A percentile compares a stretch with the other conserved stretches of the same genome.
These are phyloP conservation scores for Bergia puertoricense DNA, from an alignment of 92 coral and sea anemone genomes.

Conservation along the genomic window DNA sequence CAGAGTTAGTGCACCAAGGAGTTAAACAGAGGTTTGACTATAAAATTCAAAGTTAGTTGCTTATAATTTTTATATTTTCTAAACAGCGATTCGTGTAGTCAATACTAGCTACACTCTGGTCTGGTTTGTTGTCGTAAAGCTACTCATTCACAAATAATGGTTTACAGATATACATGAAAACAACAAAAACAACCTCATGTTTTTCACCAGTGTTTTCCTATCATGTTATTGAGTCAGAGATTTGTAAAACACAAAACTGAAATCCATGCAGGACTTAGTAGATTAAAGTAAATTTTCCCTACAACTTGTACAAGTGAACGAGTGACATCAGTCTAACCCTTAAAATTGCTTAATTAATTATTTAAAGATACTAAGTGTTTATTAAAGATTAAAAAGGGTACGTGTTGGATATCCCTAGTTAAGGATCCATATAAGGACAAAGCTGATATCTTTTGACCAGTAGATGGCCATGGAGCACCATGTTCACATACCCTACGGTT, in stretches of 20 bases:
- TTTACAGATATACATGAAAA: not conserved
- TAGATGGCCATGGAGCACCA: too few species aligned
- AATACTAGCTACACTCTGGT: not conserved
- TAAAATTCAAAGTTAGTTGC: not conserved
- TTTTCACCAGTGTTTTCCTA: not conserved
- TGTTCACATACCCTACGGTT: too few species aligned
- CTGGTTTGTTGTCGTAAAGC: not conserved
- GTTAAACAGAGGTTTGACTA: not conserved
- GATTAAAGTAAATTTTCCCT: too few species aligned
- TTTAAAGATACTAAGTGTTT: not conserved
- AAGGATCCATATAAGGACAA: too few species aligned
- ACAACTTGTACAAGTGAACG: not conserved
- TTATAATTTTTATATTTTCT: too few species aligned
- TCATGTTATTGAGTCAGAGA: not conserved
- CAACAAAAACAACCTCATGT: not conserved
- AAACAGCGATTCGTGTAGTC: not conserved
- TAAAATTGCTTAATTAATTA: not conserved
- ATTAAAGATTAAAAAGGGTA: too few species aligned
- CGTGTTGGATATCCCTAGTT: not conserved
- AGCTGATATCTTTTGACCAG: too few species aligned
- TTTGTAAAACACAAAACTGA: too few species aligned
- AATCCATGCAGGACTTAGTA: not conserved
- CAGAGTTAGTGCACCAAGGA: not conserved
- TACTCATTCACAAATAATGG: not conserved
- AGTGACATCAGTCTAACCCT: not conserved